These are phyloP conservation scores for Cyrtorhinus lividipennis DNA, from an alignment of 1,140 invertebrate species.

Conservation along the genomic window DNA sequence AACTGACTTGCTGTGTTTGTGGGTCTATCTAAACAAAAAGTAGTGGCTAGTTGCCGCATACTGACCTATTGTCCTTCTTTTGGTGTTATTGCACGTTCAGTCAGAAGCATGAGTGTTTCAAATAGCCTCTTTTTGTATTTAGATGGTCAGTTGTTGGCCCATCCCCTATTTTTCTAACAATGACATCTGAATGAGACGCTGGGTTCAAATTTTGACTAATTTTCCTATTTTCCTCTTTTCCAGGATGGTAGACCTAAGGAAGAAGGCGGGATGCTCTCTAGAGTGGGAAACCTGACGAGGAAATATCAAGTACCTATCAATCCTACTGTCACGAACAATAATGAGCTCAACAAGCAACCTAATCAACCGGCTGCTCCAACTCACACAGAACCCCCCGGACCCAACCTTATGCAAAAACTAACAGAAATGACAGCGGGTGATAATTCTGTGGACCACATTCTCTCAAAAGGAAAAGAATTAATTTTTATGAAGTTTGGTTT, in stretches of 20 bases:
- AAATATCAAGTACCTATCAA: constrained; percentile 15
- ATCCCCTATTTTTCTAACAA: too few relatives aligned
- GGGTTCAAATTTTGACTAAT: too few relatives aligned
- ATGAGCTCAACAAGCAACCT: constrained; percentile 18
- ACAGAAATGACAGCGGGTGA: constrained; percentile 65
- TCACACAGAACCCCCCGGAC: constrained; percentile 29
- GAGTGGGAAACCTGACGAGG: neutral
- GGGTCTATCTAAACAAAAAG: too few relatives aligned
- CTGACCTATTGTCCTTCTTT: too few relatives aligned
- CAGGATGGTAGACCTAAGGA: constrained; percentile 15
- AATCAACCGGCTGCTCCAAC: constrained; percentile 13
- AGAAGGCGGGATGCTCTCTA: neutral
- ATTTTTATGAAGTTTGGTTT: constrained; percentile 84
- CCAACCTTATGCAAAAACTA: constrained; percentile 67
- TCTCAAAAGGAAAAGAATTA: constrained; percentile 77
- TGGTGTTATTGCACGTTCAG: too few relatives aligned
- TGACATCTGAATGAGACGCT: too few relatives aligned
- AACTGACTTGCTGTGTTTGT: too few relatives aligned
- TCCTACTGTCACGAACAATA: constrained; percentile 1
- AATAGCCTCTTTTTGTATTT: too few relatives aligned
- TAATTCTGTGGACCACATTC: constrained; percentile 37
- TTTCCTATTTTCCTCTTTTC: neutral
- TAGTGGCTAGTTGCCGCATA: too few relatives aligned
- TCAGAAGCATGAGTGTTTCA: too few relatives aligned
- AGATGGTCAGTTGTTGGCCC: too few relatives aligned